Percentiles rank a stretch among this genome's conserved stretches.
Conservation (phyloP, 2,113 vertebrate genomes). For the Vireo altiloquus region DNA sequence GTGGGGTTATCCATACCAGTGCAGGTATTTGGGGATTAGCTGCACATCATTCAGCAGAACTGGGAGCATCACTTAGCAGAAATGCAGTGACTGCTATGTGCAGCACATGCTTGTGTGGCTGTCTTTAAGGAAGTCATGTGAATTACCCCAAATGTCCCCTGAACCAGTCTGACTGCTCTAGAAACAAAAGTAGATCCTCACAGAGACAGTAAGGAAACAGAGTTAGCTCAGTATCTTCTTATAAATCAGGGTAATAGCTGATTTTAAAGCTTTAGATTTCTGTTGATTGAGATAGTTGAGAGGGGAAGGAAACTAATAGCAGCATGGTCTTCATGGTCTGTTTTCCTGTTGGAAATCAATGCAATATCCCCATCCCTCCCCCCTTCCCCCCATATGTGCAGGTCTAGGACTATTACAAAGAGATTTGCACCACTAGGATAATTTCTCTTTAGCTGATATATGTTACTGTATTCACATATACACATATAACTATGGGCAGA, state of each 20-base stretch:
- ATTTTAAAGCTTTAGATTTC: neutral
- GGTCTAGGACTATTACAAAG: neutral
- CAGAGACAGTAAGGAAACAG: neutral
- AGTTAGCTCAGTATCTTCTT: neutral
- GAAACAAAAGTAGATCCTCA: neutral
- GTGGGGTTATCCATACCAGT: neutral
- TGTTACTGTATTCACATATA: neutral
- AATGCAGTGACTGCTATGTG: neutral
- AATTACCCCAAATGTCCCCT: neutral
- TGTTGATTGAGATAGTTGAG: neutral
- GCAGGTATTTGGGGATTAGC: conserved; percentile 31
- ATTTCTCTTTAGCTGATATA: neutral
- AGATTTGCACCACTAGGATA: neutral
- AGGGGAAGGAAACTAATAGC: neutral
- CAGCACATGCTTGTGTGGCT: neutral
- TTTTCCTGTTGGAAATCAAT: neutral
- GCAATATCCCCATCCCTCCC: neutral
- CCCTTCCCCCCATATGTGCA: neutral
- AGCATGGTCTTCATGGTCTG: neutral
- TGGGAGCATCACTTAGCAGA: neutral
- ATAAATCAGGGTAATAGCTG: neutral
- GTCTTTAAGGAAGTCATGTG: neutral
- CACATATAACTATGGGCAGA: neutral
- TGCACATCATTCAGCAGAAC: neutral
- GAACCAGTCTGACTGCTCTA: neutral